Evolutionary conservation across 2,113 vertebrate species (phyloP).

Genomic region (Gallinago jamesoni): DNA sequence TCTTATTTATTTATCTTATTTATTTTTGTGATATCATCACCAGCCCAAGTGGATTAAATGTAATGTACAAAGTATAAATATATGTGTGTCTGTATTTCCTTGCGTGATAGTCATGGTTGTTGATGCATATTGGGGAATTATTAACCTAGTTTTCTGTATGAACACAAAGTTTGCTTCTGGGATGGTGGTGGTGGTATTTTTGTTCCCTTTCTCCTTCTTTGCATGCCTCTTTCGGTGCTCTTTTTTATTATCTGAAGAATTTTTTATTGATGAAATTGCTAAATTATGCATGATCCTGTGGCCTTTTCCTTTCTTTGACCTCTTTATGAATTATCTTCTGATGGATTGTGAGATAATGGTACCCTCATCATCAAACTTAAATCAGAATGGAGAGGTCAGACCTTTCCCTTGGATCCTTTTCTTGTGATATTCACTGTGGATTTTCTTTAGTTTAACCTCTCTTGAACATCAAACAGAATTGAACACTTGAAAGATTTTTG

Average conservation of each 20-base stretch:
- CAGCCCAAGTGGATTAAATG: not conserved
- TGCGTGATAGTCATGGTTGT: not conserved
- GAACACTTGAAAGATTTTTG: not conserved
- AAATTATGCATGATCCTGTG: conserved; percentile 45
- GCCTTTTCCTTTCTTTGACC: conserved; percentile 43
- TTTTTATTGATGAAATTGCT: conserved; percentile 50
- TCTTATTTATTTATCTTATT: not conserved
- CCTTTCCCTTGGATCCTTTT: not conserved
- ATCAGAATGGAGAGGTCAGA: not conserved
- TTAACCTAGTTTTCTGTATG: not conserved
- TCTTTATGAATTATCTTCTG: conserved; percentile 38
- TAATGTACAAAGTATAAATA: not conserved
- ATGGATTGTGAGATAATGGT: conserved; percentile 15
- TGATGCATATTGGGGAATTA: not conserved
- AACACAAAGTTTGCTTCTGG: not conserved
- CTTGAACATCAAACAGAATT: not conserved
- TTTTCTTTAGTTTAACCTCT: not conserved
- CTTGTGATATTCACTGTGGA: not conserved
- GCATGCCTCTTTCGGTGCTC: not conserved
- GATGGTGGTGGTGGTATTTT: not conserved
- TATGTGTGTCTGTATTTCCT: not conserved
- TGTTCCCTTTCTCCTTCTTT: not conserved
- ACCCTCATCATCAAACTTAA: conserved; percentile 46
- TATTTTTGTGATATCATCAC: not conserved
- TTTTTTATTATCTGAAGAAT: conserved; percentile 42